Evolutionary conservation across 2,797 vertebrate genomes (phyloP), one percentile per base, ranked within the genome.

Genomic region (Xerus rutilus): DNA sequence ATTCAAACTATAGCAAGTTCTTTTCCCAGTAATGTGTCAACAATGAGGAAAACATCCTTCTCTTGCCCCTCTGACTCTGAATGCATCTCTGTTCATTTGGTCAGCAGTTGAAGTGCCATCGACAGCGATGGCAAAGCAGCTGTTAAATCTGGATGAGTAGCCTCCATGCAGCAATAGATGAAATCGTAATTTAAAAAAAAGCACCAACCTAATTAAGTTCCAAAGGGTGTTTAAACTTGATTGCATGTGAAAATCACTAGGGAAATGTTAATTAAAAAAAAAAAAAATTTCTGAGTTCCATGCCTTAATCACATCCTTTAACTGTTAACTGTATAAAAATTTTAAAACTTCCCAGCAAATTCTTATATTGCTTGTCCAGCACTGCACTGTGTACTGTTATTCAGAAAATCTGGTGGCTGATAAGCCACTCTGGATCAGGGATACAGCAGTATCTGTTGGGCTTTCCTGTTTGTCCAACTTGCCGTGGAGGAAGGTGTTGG

Each of bases 301-400:
- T 35, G 12, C 43, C 23, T 77, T 62, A 25, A 52, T 67, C 43
- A 77, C 43, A 89, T 54, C 54, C 78, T 93, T 23, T 18, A 62
- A 72, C n/a, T 72, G 91, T 82, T 67, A 82, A 79, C 73, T 86
- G n/a, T 78, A n/a, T n/a, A 59, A 43, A 57, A 7, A 12, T 21
- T 59, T 47, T n/a, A 62, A 45, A 84, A 18, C 32, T 47, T 74
- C 23, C 25, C 52, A 47, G 59, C 49, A 89, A 62, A 49, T 30
- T 11, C 6, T 7, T 28, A 5, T 0, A 0, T 23, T 30, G 20
- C 28, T 74, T 74, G 64, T 23, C 15, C 30, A 15, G 9, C 30
- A 59, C 49, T 28, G 3, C 13, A 12, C 49, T 30, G 11, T 32
- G 69, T 64, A 7, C 9, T 28, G 43, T 30, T 28, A 28, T 64